Conservation (phyloP, 2,797 vertebrate genomes). For the Champsocephalus esox region DNA sequence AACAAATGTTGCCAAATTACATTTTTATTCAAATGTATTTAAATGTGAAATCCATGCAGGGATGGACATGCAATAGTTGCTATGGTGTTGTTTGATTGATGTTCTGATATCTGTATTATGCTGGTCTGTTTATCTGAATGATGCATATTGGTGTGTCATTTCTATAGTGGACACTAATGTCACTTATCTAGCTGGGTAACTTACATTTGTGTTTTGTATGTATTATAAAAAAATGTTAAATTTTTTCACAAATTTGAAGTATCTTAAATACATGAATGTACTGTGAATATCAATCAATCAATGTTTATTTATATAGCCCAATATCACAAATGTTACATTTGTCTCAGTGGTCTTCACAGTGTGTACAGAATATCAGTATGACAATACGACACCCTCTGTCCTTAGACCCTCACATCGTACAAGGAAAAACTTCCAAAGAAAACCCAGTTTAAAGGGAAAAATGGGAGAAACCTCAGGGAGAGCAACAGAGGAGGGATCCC, state of each 20-base stretch:
- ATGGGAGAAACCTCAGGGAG: too few species aligned
- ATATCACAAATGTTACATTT: too few species aligned
- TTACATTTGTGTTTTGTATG: slow-evolving; percentile 8
- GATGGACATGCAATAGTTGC: neutral
- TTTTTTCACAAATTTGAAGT: neutral
- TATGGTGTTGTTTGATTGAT: neutral
- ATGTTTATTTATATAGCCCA: too few species aligned
- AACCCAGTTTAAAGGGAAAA: too few species aligned
- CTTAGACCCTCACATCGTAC: too few species aligned
- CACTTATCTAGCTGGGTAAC: neutral
- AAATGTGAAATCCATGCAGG: neutral
- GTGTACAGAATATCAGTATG: too few species aligned
- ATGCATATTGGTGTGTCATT: neutral
- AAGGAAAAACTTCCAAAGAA: too few species aligned
- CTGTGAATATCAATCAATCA: too few species aligned
- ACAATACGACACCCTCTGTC: too few species aligned
- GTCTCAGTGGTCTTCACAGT: too few species aligned
- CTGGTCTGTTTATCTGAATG: neutral
- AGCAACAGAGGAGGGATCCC: too few species aligned
- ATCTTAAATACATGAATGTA: neutral
- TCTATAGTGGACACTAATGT: neutral
- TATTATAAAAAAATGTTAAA: neutral
- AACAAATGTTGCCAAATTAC: neutral
- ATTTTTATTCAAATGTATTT: neutral
- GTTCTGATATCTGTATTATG: neutral